Percentiles rank a stretch among this genome's conserved stretches.
Evolutionary conservation across 2,797 vertebrate species (phyloP).

Genomic region (Anomalospiza imberbis): DNA sequence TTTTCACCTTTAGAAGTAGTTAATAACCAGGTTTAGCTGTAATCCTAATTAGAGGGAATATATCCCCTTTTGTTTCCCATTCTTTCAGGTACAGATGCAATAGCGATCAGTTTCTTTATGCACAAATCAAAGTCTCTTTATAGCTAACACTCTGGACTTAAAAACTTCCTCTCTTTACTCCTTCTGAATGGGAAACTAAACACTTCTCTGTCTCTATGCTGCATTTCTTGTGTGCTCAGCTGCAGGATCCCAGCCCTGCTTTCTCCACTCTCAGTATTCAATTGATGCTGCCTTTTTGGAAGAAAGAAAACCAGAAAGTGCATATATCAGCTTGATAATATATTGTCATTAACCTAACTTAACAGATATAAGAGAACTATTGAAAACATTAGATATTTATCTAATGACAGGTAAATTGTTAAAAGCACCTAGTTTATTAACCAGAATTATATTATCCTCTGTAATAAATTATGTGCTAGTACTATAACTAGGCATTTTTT

Average conservation of each 20-base stretch:
- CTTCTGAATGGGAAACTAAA: neutral
- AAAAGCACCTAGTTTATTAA: neutral
- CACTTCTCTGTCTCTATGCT: neutral
- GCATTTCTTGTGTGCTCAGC: neutral
- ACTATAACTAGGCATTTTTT: neutral
- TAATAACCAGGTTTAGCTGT: neutral
- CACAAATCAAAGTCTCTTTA: neutral
- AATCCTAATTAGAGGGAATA: neutral
- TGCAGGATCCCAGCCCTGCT: neutral
- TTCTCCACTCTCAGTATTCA: neutral
- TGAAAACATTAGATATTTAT: neutral
- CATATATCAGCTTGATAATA: neutral
- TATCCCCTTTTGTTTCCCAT: neutral
- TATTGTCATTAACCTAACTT: neutral
- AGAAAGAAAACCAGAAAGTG: neutral
- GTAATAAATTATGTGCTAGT: neutral
- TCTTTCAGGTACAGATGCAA: neutral
- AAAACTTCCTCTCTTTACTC: neutral
- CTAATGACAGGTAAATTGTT: neutral
- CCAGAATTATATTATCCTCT: neutral
- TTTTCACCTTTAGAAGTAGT: neutral
- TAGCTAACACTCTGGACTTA: neutral
- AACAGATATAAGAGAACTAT: neutral
- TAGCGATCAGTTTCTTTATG: neutral
- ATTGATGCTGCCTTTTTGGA: neutral